Percentiles rank a stretch among this genome's conserved stretches.
These are phyloP conservation scores for Andrena praecox DNA, from an alignment of 2,888 invertebrate genomes.

Conservation along the genomic window DNA sequence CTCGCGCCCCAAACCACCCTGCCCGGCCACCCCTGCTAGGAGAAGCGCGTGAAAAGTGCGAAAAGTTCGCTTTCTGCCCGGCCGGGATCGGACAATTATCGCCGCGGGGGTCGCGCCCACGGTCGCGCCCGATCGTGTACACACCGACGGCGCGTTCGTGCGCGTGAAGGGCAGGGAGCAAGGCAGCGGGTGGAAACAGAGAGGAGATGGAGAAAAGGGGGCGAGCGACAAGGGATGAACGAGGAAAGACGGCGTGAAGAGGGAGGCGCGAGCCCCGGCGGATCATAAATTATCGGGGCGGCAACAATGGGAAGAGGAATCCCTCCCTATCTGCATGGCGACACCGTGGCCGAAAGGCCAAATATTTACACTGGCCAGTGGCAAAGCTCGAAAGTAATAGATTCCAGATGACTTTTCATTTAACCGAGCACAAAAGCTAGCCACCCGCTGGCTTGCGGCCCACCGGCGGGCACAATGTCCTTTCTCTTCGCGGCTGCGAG, in stretches of 20 bases:
- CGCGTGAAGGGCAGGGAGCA: not conserved
- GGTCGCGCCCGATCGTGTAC: not conserved
- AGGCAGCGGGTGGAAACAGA: not conserved
- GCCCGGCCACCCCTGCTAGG: not conserved
- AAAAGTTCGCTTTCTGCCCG: slow-evolving; percentile 61
- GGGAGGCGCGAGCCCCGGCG: slow-evolving; percentile 53
- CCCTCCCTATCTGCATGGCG: slow-evolving; percentile 60
- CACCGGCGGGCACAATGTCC: slow-evolving; percentile 64
- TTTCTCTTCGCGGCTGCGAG: slow-evolving; percentile 47
- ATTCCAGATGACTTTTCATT: slow-evolving; percentile 79
- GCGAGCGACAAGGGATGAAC: not conserved
- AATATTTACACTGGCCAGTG: slow-evolving; percentile 77
- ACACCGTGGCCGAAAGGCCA: slow-evolving; percentile 66
- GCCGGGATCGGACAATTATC: slow-evolving; percentile 64
- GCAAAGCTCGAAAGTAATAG: slow-evolving; percentile 76
- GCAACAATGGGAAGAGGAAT: slow-evolving; percentile 71
- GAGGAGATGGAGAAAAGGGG: not conserved
- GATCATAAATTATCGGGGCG: slow-evolving; percentile 74
- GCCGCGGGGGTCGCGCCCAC: slow-evolving; percentile 56
- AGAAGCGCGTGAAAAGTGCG: slow-evolving; percentile 65
- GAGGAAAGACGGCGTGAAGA: slow-evolving; percentile 11
- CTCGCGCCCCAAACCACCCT: slow-evolving; percentile 15
- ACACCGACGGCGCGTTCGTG: not conserved
- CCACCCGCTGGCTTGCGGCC: slow-evolving; percentile 70
- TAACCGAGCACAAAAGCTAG: slow-evolving; percentile 70